Evolutionary conservation across 2,888 invertebrate species (phyloP), one percentile per base, ranked within the genome.

Genomic region (Augochlorella aurata): DNA sequence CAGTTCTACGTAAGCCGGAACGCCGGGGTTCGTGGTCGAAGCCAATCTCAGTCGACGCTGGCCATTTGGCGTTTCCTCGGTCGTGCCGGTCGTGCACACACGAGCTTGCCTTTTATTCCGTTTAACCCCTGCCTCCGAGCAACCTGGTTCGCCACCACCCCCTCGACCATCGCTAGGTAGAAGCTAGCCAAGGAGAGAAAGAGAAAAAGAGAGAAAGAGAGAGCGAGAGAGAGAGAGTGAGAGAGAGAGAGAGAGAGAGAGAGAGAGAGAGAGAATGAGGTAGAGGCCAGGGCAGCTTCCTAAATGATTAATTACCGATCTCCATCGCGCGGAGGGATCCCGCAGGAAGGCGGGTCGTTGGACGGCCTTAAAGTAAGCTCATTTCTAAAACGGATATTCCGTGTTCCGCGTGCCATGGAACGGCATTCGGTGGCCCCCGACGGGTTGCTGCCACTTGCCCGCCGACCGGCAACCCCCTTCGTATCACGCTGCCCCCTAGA

Each of bases 231-330:
- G 14, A 49, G 16, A 16, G 38, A 18, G 4, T 2, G 16, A 49
- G 49, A 49, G 14, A 49, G 14, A 4, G 16, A 49, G 16, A 14
- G 5, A 16, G 49, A n/a, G 52, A 52, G 52, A n/a, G 9, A n/a
- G 52, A n/a, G n/a, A 52, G n/a, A 52, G 24, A 29, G 29, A 29
- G 16, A 29, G 70, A 21, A 52, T n/a, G 54, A 49, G 71, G 14
- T 63, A 65, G 78, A 76, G 74, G 82, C 74, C 77, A 81, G 85
- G 83, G 83, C 84, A 84, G 80, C 88, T 83, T 85, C 89, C 87
- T 90, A 91, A 93, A 92, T 93, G 93, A 93, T 93, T 93, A 93
- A 93, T 93, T 91, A 91, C 90, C 90, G 90, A 90, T 90, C 90
- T 89, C 89, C 88, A 90, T 90, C 88, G 88, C 88, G 83, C 85